Conservation (phyloP, 2,113 vertebrate genomes). For the Peromyscus leucopus region DNA sequence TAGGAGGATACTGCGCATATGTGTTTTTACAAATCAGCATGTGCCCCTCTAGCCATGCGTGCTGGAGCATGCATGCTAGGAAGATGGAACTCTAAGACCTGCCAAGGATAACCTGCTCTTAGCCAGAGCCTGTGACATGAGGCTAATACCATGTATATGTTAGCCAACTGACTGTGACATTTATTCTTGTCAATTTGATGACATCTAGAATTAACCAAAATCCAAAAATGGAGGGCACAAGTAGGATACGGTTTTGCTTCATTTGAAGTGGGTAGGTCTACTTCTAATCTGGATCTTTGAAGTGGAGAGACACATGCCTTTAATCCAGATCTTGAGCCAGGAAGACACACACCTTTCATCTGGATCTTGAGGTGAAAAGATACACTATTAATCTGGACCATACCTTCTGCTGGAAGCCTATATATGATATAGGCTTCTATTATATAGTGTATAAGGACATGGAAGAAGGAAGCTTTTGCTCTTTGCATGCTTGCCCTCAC, state of each 20-base stretch:
- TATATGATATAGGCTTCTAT: neutral
- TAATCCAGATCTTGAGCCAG: neutral
- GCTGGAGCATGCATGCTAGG: too few species aligned
- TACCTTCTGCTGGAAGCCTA: neutral
- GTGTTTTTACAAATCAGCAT: neutral
- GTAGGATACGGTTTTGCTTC: neutral
- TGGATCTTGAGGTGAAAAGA: neutral
- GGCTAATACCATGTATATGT: rapidly evolving
- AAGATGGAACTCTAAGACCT: neutral
- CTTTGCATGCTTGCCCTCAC: neutral
- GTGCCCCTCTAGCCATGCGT: neutral
- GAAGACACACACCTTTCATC: neutral
- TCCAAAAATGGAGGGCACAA: neutral
- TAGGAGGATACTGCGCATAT: neutral
- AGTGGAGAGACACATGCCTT: neutral
- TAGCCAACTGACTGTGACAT: neutral
- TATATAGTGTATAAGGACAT: neutral
- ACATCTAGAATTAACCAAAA: neutral
- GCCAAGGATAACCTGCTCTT: too few species aligned
- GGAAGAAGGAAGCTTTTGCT: neutral
- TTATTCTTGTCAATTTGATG: neutral
- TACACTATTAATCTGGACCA: neutral
- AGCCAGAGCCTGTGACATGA: rapidly evolving
- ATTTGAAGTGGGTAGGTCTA: neutral
- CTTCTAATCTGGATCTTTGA: neutral